Evolutionary conservation across 1,140 invertebrate genomes (phyloP).

Genomic region (Oncopeltus fasciatus): DNA sequence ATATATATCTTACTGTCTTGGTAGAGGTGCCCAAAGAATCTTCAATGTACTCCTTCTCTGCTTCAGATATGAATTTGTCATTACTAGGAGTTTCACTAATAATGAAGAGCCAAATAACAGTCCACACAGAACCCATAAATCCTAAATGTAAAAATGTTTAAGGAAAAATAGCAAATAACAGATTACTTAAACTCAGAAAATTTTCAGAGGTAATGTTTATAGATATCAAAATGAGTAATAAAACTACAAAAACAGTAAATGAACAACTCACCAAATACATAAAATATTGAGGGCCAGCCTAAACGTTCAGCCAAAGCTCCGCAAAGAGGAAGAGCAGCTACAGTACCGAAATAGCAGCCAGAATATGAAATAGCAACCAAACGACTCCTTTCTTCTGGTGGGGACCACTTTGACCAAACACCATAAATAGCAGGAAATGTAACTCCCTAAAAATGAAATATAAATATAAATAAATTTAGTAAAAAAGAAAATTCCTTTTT

Average conservation of each 20-base stretch:
- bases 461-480: no score
- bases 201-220: no score
- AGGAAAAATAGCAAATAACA: not conserved
- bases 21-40: slow-evolving; percentile 27
- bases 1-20: slow-evolving; percentile 10
- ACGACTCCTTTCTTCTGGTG: slow-evolving; percentile 60
- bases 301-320: slow-evolving; percentile 32
- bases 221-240: no score
- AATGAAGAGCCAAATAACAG: slow-evolving; percentile 48
- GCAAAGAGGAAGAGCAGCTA: slow-evolving; percentile 34
- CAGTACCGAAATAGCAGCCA: slow-evolving; percentile 31
- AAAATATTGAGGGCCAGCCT: slow-evolving; percentile 78
- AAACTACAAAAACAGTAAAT: no score
- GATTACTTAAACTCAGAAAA: no score
- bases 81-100: slow-evolving; percentile 60
- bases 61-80: slow-evolving; percentile 54
- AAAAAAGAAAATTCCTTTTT: no score
- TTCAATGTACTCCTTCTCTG: slow-evolving; percentile 66
- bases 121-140: slow-evolving; percentile 53
- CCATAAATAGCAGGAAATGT: slow-evolving; percentile 69
- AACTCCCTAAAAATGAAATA: slow-evolving; percentile 49
- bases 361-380: slow-evolving; percentile 65
- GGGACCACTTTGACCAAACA: slow-evolving; percentile 66
- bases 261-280: slow-evolving; percentile 65
- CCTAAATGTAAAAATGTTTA: no score